Percentiles rank a stretch among this genome's conserved stretches.
phyloP scores from a whole-genome alignment of 2,113 vertebrate species.

The Chaetodon trifascialis region DNA sequence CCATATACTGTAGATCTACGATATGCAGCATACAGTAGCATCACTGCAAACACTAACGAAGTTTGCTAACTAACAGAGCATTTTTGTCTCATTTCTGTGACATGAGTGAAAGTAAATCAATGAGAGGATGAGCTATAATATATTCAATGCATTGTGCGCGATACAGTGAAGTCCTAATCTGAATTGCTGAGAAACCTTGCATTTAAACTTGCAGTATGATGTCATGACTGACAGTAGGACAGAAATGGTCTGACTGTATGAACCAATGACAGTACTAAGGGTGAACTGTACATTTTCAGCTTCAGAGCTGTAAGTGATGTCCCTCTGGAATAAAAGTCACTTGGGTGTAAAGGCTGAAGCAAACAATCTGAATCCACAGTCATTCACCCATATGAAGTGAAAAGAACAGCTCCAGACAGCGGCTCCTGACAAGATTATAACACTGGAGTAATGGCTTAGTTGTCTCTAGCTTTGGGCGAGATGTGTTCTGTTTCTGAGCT shows the following conservation, averaged over 20 bases:
- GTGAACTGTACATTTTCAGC: constrained; percentile 12
- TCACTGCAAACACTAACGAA: too few relatives aligned
- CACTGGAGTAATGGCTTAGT: constrained; percentile 40
- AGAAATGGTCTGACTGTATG: constrained; percentile 1
- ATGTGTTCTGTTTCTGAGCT: constrained; percentile 48
- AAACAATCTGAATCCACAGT: constrained; percentile 38
- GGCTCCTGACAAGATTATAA: constrained; percentile 52
- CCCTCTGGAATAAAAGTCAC: constrained; percentile 26
- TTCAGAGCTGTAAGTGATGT: neutral
- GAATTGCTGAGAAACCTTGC: neutral
- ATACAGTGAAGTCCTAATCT: too few relatives aligned
- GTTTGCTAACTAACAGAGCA: too few relatives aligned
- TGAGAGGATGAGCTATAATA: too few relatives aligned
- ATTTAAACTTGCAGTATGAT: neutral
- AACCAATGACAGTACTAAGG: constrained; percentile 18
- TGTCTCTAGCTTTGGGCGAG: constrained; percentile 37
- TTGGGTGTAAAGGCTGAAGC: constrained; percentile 29
- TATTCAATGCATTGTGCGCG: too few relatives aligned
- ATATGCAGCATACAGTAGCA: too few relatives aligned
- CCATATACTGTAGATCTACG: too few relatives aligned
- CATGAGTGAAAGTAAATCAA: too few relatives aligned
- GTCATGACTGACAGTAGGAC: constrained; percentile 9
- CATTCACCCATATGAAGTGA: constrained; percentile 32
- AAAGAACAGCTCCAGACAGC: constrained; percentile 37
- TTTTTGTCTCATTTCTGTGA: too few relatives aligned